These are phyloP conservation scores for Chelmon rostratus DNA, from an alignment of 2,797 vertebrate species.

Conservation along the genomic window DNA sequence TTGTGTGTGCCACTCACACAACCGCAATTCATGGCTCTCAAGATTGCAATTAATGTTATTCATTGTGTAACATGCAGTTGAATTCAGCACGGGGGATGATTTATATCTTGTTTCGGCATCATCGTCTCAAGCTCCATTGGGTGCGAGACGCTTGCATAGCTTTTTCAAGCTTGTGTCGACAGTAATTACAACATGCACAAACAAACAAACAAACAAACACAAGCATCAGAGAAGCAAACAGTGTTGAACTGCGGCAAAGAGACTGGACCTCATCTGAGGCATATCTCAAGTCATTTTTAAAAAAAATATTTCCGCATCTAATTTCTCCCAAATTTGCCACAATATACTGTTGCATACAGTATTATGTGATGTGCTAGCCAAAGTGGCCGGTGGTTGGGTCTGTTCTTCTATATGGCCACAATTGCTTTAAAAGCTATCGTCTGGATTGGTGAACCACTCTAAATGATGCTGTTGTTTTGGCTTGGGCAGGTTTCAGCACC, in stretches of 20 bases:
- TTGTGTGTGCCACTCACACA: conserved; percentile 74
- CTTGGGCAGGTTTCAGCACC: conserved; percentile 74
- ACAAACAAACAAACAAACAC: conserved; percentile 41
- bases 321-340: conserved; percentile 45
- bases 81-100: conserved; percentile 45
- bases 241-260: conserved; percentile 6
- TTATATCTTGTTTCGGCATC: conserved; percentile 51
- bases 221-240: conserved; percentile 9
- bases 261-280: background rate
- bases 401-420: conserved; percentile 66
- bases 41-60: conserved; percentile 70
- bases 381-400: conserved; percentile 57
- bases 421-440: conserved; percentile 72
- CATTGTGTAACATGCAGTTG: conserved; percentile 48
- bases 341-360: conserved; percentile 24
- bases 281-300: conserved; percentile 15
- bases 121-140: conserved; percentile 3
- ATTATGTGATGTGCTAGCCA: conserved; percentile 40
- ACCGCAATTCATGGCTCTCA: conserved; percentile 49
- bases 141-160: background rate
- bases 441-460: conserved; percentile 66
- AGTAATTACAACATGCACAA: conserved; percentile 39
- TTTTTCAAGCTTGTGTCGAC: conserved; percentile 28
- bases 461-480: conserved; percentile 79
- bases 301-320: conserved; percentile 14